phyloP scores from a whole-genome alignment of 2,888 invertebrate genomes.

The Fragum whitleyi region DNA sequence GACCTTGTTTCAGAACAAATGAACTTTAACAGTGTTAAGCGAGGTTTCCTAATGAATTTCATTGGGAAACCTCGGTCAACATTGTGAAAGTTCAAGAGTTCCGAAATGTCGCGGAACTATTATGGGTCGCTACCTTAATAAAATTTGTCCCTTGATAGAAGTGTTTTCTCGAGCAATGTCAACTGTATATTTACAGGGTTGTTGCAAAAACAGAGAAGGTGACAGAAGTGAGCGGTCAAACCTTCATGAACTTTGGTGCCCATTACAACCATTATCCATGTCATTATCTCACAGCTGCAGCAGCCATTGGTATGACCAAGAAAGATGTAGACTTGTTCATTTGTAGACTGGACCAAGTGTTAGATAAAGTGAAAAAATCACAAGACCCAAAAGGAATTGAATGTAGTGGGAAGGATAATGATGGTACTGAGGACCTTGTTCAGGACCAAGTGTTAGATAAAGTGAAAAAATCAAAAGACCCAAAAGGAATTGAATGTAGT shows the following conservation, averaged over 20 bases:
- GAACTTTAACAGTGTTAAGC: too few relatives aligned
- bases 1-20: too few relatives aligned
- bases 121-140: too few relatives aligned
- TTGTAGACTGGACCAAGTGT: constrained; percentile 88
- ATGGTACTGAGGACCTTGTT: too few relatives aligned
- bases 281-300: constrained; percentile 91
- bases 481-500: background rate
- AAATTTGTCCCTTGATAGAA: too few relatives aligned
- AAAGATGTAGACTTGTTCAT: constrained; percentile 90
- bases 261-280: constrained; percentile 88
- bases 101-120: too few relatives aligned
- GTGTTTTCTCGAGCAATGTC: too few relatives aligned
- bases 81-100: too few relatives aligned
- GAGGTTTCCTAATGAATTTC: too few relatives aligned
- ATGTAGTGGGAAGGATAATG: background rate
- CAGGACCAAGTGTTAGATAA: constrained; percentile 87
- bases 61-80: too few relatives aligned
- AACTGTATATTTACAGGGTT: constrained; percentile 86
- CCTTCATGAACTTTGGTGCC: constrained; percentile 89
- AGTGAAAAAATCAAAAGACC: constrained; percentile 6
- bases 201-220: constrained; percentile 78
- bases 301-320: constrained; percentile 89
- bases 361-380: constrained; percentile 80
- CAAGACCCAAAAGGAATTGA: constrained; percentile 5
- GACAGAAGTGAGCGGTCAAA: constrained; percentile 74